Evolutionary conservation across 2,888 invertebrate genomes (phyloP).

Genomic region (Cremastinae sp.): DNA sequence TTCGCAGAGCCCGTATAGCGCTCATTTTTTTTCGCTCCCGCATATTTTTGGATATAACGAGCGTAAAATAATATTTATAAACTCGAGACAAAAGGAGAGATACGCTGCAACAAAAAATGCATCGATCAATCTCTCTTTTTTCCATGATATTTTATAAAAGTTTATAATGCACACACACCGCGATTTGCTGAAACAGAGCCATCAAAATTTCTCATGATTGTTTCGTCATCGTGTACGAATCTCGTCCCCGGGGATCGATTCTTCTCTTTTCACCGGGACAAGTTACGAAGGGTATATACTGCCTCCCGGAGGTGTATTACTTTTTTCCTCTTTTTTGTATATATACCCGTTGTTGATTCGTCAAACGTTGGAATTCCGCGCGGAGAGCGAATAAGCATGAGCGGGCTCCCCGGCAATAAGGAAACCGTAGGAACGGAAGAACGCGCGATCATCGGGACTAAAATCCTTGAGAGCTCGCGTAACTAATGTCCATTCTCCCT

Average conservation of each 20-base stretch:
- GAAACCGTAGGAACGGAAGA: conserved; percentile 12
- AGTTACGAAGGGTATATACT: conserved; percentile 19
- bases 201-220: conserved; percentile 46
- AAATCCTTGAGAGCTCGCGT: conserved; percentile 50
- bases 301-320: neutral
- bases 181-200: conserved; percentile 54
- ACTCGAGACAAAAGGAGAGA: conserved; percentile 23
- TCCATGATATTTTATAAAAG: conserved; percentile 37
- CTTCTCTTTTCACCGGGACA: conserved; percentile 27
- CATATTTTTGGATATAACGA: conserved; percentile 22
- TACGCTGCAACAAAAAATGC: conserved; percentile 29
- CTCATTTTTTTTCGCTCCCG: neutral
- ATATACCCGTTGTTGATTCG: conserved; percentile 7
- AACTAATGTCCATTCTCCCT: conserved; percentile 4
- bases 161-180: too few species aligned
- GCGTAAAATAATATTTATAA: conserved; percentile 44
- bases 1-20: neutral
- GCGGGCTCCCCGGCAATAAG: too few species aligned
- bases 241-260: conserved; percentile 32
- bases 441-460: conserved; percentile 53
- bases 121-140: conserved; percentile 16
- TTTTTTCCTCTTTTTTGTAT: conserved; percentile 5
- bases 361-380: conserved; percentile 20
- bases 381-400: conserved; percentile 13
- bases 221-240: conserved; percentile 43